Evolutionary conservation across 2,797 vertebrate species (phyloP), one percentile per base, ranked within the genome.

Genomic region (Anguilla anguilla): DNA sequence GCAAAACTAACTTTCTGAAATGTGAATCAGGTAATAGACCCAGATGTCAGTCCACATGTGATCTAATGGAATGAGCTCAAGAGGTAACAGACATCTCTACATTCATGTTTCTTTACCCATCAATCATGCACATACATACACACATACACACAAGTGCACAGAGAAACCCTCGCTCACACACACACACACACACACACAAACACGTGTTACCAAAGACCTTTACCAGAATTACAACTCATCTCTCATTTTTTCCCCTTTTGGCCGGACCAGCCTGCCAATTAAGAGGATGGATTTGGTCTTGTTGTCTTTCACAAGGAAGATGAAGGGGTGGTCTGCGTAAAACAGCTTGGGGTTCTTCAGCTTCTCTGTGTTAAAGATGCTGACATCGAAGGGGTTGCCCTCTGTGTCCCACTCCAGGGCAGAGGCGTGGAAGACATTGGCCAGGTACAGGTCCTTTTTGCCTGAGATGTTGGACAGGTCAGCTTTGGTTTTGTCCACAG

Each of bases 401-500:
- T 96, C 96, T 0, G 96, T 95, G 89, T 97, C 97, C 95, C 97
- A 96, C 86, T 99, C 98, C 0, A 98, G 94, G 86, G 98, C 97
- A 0, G 97, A 96, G 0, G 97, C 98, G 0, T 99, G 99, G 96
- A 98, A 97, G 84, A 99, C 94, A 0, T 96, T 98, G 74, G 98
- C 95, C 85, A 99, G 96, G 92, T 99, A 99, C 15, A 99, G 97
- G 87, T 99, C 98, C 92, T 99, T 99, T 95, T 99, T 99, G 86
- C 99, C 99, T 0, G 98, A 98, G 95, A 99, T 99, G 89, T 97
- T 98, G 0, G 99, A 99, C 74, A 99, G 88, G 91, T 99, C 98
- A 0, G 99, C 99, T 90, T 99, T 99, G 91, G 96, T 94, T 92
- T 99, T 99, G 95, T 99, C 98, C 13, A 99, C 96, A 46, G 97